These are phyloP conservation scores for Phocoena sinus DNA, from an alignment of 2,113 vertebrate species.

Conservation along the genomic window DNA sequence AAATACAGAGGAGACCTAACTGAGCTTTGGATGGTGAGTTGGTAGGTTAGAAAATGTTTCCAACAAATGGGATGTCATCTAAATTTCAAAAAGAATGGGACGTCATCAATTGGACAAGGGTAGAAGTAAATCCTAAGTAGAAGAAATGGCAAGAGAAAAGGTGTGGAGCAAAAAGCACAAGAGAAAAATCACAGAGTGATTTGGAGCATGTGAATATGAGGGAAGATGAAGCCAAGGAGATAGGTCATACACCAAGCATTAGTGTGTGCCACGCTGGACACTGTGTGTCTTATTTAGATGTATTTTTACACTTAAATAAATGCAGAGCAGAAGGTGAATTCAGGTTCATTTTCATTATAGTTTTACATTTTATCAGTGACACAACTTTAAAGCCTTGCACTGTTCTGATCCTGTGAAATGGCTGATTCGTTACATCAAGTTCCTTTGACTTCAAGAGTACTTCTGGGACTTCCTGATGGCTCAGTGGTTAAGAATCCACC, in stretches of 20 bases:
- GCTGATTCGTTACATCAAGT: neutral
- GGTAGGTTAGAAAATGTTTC: neutral
- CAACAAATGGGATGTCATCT: neutral
- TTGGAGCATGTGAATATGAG: neutral
- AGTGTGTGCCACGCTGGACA: fast-evolving
- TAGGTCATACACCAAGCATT: fast-evolving
- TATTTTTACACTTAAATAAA: neutral
- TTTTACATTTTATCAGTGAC: neutral
- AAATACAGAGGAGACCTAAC: neutral
- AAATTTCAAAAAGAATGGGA: neutral
- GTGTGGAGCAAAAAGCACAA: neutral
- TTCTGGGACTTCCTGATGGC: no score
- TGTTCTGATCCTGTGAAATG: neutral
- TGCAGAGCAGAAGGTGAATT: neutral
- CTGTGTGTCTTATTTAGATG: neutral
- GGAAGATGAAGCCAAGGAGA: neutral
- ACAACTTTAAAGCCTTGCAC: neutral
- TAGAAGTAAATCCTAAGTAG: neutral
- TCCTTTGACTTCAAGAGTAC: neutral
- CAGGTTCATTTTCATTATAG: neutral
- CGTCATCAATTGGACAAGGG: neutral
- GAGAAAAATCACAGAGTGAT: neutral
- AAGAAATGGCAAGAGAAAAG: neutral
- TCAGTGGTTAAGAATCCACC: no score
- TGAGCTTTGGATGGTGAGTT: neutral